Percentiles rank a stretch among this genome's conserved stretches.
phyloP scores from a whole-genome alignment of 2,113 vertebrate genomes.

The Cebidichthys violaceus region DNA sequence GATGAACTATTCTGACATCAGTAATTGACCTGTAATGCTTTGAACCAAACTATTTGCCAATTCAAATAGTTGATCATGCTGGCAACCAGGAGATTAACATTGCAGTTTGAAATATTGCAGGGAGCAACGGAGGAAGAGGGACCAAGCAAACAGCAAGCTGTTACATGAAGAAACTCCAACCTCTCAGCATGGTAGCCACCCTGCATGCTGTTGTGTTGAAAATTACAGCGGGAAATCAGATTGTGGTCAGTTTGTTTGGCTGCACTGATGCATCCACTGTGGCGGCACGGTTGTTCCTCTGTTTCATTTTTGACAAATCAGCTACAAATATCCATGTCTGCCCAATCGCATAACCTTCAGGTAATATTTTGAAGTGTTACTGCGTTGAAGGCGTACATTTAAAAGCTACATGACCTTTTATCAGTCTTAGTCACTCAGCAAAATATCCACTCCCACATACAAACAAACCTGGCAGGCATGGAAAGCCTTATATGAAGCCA shows the following conservation, averaged over 20 bases:
- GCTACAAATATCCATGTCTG: not conserved
- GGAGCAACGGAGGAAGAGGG: not conserved
- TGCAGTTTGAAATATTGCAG: not conserved
- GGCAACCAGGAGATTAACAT: not conserved
- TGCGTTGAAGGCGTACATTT: not conserved
- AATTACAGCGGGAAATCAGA: not conserved
- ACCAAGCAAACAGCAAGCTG: not conserved
- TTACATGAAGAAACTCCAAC: not conserved
- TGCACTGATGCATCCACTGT: not conserved
- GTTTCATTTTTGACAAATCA: not conserved
- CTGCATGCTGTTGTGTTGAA: not conserved
- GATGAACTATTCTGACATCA: slow-evolving; percentile 14
- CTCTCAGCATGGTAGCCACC: not conserved
- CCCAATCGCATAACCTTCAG: not conserved
- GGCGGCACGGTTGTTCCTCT: not conserved
- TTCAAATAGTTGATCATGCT: not conserved
- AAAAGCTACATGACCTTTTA: not conserved
- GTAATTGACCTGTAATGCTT: not conserved
- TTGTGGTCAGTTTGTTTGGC: not conserved
- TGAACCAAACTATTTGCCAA: not conserved
- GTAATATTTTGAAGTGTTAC: not conserved
- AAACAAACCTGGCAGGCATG: not conserved
- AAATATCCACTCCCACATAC: not conserved
- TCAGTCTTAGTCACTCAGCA: not conserved
- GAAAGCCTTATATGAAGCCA: not conserved